These are phyloP conservation scores for Penaeus monodon DNA, from an alignment of 2,888 invertebrate species.

Conservation along the genomic window DNA sequence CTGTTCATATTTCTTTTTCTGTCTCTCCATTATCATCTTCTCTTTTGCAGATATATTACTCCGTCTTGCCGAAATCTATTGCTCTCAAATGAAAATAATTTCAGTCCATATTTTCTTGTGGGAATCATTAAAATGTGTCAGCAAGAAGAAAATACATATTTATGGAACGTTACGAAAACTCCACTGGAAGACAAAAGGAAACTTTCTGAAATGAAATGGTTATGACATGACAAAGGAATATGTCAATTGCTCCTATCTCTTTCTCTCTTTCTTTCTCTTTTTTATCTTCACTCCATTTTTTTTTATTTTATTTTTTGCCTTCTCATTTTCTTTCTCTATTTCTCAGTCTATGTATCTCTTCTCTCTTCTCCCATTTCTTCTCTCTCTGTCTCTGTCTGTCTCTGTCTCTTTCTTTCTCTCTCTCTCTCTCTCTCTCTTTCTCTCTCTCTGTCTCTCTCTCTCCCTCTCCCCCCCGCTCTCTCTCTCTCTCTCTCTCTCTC, in stretches of 20 bases:
- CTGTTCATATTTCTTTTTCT: too few species aligned
- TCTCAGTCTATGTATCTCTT: neutral
- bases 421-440: slow-evolving; percentile 21
- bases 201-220: too few species aligned
- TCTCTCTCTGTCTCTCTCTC: slow-evolving; percentile 3
- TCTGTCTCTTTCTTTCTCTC: neutral
- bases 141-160: too few species aligned
- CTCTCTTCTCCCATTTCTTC: neutral
- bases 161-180: too few species aligned
- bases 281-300: neutral
- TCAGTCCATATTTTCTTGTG: too few species aligned
- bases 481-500: slow-evolving; percentile 7
- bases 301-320: neutral
- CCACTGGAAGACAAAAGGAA: too few species aligned
- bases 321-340: neutral
- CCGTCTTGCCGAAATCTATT: too few species aligned
- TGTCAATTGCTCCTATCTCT: neutral
- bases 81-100: too few species aligned
- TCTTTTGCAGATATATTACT: too few species aligned
- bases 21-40: too few species aligned
- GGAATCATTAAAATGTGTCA: too few species aligned
- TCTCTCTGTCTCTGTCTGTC: neutral
- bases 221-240: too few species aligned
- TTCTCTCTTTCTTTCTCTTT: neutral
- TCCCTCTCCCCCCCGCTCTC: slow-evolving; percentile 17